Conservation (phyloP, 2,797 vertebrate genomes). For the Sorex maritimensis region DNA sequence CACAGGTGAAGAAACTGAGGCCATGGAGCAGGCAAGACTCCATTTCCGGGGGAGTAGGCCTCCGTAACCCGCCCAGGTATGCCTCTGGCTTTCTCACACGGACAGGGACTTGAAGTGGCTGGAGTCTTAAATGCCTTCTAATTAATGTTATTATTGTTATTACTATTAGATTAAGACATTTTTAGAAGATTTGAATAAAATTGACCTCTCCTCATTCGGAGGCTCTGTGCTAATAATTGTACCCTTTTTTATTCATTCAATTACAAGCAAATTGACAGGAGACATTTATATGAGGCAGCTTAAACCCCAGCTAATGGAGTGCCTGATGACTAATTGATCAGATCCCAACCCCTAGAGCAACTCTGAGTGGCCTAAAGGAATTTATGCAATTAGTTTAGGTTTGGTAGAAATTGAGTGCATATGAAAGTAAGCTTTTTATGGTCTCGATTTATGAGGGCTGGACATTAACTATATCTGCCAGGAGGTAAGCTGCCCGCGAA, state of each 20-base stretch:
- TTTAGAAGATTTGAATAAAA: constrained; percentile 84
- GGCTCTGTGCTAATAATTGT: constrained; percentile 83
- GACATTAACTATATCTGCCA: constrained; percentile 84
- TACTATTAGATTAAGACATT: constrained; percentile 76
- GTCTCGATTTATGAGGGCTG: constrained; percentile 87
- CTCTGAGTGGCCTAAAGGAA: constrained; percentile 89
- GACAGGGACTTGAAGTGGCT: not conserved
- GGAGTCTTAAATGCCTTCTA: constrained; percentile 48
- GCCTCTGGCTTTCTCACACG: not conserved
- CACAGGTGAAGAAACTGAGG: not conserved
- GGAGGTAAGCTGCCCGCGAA: constrained; percentile 66
- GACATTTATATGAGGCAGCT: constrained; percentile 89
- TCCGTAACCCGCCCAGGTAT: not conserved
- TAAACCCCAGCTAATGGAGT: constrained; percentile 90
- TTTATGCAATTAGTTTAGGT: constrained; percentile 89
- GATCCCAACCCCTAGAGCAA: constrained; percentile 86
- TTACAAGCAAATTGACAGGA: constrained; percentile 90
- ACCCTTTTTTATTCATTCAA: constrained; percentile 88
- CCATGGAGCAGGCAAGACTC: not conserved
- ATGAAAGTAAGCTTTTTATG: constrained; percentile 87
- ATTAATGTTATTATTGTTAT: constrained; percentile 45
- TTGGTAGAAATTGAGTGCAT: constrained; percentile 89
- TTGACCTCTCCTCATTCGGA: constrained; percentile 79
- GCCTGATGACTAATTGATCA: constrained; percentile 92
- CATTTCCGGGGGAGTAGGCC: not conserved